These are phyloP conservation scores for Pachyuromys duprasi DNA, from an alignment of 2,797 vertebrate genomes.

Conservation along the genomic window DNA sequence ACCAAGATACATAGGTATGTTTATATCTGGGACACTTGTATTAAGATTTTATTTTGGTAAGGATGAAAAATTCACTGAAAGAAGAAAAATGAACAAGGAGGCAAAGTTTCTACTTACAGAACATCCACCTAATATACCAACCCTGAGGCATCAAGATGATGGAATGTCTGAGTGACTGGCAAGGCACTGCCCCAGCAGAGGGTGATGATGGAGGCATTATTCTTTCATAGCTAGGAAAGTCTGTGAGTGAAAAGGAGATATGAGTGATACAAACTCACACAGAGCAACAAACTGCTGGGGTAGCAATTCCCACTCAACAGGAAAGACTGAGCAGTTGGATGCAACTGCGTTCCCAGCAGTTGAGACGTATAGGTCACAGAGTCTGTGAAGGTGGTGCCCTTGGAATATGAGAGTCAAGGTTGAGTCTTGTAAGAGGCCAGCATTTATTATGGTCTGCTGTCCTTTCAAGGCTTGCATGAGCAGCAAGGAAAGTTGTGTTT, in stretches of 20 bases:
- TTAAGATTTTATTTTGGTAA: background rate
- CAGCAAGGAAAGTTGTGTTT: background rate
- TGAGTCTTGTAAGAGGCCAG: background rate
- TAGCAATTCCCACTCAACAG: background rate
- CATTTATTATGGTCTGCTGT: background rate
- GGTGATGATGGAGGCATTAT: background rate
- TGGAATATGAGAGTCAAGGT: background rate
- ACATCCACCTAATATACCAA: background rate
- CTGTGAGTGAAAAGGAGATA: background rate
- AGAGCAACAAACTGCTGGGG: background rate
- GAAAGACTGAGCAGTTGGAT: background rate
- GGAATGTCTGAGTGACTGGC: background rate
- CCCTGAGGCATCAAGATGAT: constrained; percentile 7
- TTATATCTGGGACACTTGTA: constrained; percentile 33
- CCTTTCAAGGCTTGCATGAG: background rate
- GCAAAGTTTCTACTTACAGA: constrained; percentile 24
- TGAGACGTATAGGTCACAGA: background rate
- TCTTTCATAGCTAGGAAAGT: background rate
- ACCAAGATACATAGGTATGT: constrained; percentile 28
- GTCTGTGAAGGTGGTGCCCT: background rate
- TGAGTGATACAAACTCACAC: background rate
- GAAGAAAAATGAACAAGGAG: constrained; percentile 37
- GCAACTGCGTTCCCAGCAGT: background rate
- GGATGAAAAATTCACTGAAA: background rate
- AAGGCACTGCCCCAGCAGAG: background rate